phyloP scores from a whole-genome alignment of 2,888 invertebrate genomes.

The Agriopis marginaria region DNA sequence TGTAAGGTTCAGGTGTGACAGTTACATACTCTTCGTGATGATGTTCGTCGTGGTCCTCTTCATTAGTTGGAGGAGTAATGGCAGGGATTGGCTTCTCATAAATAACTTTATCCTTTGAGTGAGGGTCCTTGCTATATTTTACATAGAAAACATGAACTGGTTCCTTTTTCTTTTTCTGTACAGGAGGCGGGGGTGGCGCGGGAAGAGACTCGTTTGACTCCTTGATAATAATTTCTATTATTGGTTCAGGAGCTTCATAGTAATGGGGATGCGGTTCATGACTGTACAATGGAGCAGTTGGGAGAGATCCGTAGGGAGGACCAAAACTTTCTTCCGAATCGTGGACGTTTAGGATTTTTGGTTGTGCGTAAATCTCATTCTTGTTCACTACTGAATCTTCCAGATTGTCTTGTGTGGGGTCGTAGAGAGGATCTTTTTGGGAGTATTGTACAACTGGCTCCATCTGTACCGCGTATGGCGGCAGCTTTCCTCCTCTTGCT shows the following conservation, averaged over 20 bases:
- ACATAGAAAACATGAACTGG: slow-evolving; percentile 97
- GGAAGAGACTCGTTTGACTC: slow-evolving; percentile 94
- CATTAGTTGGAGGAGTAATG: slow-evolving; percentile 89
- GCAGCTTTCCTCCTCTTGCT: slow-evolving; percentile 81
- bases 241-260: slow-evolving; percentile 94
- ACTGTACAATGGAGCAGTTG: slow-evolving; percentile 81
- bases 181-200: slow-evolving; percentile 85
- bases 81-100: slow-evolving; percentile 94
- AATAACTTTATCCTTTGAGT: slow-evolving; percentile 90
- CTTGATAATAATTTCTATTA: slow-evolving; percentile 96
- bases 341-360: slow-evolving; percentile 77
- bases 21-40: slow-evolving; percentile 86
- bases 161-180: slow-evolving; percentile 88
- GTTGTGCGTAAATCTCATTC: slow-evolving; percentile 81
- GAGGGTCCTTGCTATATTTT: slow-evolving; percentile 94
- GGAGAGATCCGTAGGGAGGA: slow-evolving; percentile 76
- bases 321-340: slow-evolving; percentile 81
- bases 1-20: slow-evolving; percentile 83
- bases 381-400: slow-evolving; percentile 75
- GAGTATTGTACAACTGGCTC: slow-evolving; percentile 93
- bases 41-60: slow-evolving; percentile 81
- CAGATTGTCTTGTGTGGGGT: slow-evolving; percentile 83
- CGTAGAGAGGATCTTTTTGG: slow-evolving; percentile 92
- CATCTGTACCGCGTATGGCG: slow-evolving; percentile 93
- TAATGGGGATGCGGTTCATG: slow-evolving; percentile 83